phyloP scores from a whole-genome alignment of 2,888 invertebrate species.

The Hydropsyche betteni region DNA sequence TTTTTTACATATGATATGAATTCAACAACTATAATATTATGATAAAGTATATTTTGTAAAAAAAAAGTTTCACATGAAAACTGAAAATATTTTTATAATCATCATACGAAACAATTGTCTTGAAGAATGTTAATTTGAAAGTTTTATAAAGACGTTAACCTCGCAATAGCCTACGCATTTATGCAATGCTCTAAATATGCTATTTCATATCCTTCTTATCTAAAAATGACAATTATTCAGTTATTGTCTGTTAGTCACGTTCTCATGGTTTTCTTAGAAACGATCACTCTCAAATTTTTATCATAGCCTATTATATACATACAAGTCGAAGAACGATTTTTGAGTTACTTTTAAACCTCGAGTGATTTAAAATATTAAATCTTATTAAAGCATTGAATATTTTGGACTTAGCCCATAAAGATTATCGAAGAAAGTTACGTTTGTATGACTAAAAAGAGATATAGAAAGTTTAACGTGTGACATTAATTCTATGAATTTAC shows the following conservation, averaged over 20 bases:
- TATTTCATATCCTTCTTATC: background rate
- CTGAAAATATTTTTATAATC: too few relatives aligned
- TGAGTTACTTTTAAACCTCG: too few relatives aligned
- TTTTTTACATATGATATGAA: too few relatives aligned
- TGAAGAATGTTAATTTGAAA: background rate
- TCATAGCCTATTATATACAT: conserved; percentile 1
- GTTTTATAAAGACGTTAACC: conserved; percentile 10
- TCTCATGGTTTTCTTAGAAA: conserved; percentile 12
- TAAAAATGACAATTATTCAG: conserved; percentile 12
- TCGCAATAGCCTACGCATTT: conserved; percentile 10
- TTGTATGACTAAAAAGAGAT: too few relatives aligned
- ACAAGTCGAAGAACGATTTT: background rate
- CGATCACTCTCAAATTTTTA: conserved; percentile 20
- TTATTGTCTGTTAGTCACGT: background rate
- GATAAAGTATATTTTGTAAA: too few relatives aligned
- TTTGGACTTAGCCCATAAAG: too few relatives aligned
- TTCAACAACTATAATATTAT: too few relatives aligned
- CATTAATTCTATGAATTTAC: background rate
- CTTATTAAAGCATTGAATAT: too few relatives aligned
- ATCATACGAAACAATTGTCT: background rate
- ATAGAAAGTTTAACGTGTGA: too few relatives aligned
- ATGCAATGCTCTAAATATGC: background rate
- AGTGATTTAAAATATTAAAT: too few relatives aligned
- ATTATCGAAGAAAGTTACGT: too few relatives aligned
- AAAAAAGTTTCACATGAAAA: too few relatives aligned